Evolutionary conservation across 35 echinoderm and acorn worm genomes (phyloP), one percentile per base, ranked within the genome.

Genomic region (Apostichopus japonicus): DNA sequence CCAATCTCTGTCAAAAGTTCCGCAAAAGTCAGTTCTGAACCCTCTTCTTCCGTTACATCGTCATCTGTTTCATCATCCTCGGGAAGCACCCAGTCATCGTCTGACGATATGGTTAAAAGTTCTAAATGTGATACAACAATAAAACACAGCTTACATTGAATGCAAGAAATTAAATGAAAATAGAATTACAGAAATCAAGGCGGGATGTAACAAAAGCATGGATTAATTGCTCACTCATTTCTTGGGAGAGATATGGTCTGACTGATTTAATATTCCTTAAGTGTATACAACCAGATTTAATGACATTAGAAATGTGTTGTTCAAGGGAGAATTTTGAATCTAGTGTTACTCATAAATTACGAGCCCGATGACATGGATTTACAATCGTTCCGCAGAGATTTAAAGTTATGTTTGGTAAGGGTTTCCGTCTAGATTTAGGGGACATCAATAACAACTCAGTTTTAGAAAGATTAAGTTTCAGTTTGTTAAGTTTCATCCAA

Each of bases 401-500:
- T 10, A 80, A 11, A 80, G 78, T 80, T 17, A 80, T 53, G 54
- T 27, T 53, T 53, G 78, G 78, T 52, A 53, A 14, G 7, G 78
- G 25, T 80, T 15, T 80, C 16, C 27, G 24, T 53, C 54, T 24
- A 27, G 27, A 24, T 27, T 27, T 27, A 6, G 78, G 54, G 54
- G 25, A 15, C 16, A 80, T 4, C 6, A 52, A 44, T 53, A 80
- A 53, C 24, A 27, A 80, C 54, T 80, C 78, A 11, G 78, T 53
- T 80, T 80, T 80, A 80, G 6, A 6, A 14, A 44, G 27, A 52
- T 80, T 80, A 14, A 80, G 54, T 80, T 23, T 80, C 5, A 80
- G 16, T 80, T 80, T 80, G 24, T 80, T 80, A 52, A 52, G 5
- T 16, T 27, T 53, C 78, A 80, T 80, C 78, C 78, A 80, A 25